These are phyloP conservation scores for Gallinago jamesoni DNA, from an alignment of 2,113 vertebrate genomes.

Conservation along the genomic window DNA sequence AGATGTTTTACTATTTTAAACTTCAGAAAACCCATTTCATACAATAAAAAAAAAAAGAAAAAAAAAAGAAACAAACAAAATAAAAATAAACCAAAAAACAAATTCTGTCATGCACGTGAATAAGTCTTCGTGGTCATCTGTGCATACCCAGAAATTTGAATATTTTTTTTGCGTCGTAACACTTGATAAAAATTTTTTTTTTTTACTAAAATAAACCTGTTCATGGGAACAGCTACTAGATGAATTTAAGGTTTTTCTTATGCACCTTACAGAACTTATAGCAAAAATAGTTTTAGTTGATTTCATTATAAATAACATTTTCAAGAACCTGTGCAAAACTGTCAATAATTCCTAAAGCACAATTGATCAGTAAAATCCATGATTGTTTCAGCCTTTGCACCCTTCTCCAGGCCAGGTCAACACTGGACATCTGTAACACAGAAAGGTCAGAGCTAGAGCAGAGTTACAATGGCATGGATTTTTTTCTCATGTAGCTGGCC, in stretches of 20 bases:
- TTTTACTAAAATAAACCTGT: constrained; percentile 98
- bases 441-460: constrained; percentile 55
- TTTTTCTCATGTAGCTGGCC: not conserved
- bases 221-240: constrained; percentile 88
- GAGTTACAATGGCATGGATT: not conserved
- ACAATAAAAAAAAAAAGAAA: constrained; percentile 62
- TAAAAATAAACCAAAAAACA: constrained; percentile 82
- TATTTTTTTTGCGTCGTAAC: constrained; percentile 81
- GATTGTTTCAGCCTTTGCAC: constrained; percentile 91
- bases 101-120: constrained; percentile 89
- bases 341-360: constrained; percentile 91
- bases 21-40: constrained; percentile 80
- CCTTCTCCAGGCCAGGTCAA: constrained; percentile 78
- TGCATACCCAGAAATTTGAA: constrained; percentile 81
- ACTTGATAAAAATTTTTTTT: constrained; percentile 89
- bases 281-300: constrained; percentile 95
- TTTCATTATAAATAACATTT: constrained; percentile 93
- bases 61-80: constrained; percentile 73
- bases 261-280: constrained; percentile 93
- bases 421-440: constrained; percentile 77
- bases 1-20: constrained; percentile 80
- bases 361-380: constrained; percentile 92
- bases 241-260: constrained; percentile 89
- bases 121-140: constrained; percentile 83
- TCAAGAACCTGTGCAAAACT: constrained; percentile 96